Percentiles rank a stretch among this genome's conserved stretches.
phyloP scores from a whole-genome alignment of 2,113 vertebrate species.

The Cavia porcellus region DNA sequence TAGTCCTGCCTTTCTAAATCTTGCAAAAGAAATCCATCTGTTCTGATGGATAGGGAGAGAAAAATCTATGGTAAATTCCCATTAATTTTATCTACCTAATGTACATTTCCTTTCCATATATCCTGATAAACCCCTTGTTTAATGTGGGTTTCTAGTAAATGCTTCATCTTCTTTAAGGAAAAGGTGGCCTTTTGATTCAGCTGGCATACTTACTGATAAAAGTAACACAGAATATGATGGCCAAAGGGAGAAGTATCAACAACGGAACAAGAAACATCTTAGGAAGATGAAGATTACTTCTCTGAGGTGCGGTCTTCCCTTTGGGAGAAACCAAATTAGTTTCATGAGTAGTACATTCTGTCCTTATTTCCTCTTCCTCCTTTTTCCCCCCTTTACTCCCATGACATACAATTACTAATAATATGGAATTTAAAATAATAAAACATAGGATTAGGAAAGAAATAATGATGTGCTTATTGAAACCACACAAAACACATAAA shows the following conservation, averaged over 20 bases:
- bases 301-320: background rate
- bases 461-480: background rate
- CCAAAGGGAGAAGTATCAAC: conserved; percentile 55
- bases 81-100: background rate
- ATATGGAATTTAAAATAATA: conserved; percentile 1
- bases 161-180: background rate
- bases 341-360: conserved; percentile 22
- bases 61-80: background rate
- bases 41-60: background rate
- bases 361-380: background rate
- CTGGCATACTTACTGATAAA: conserved; percentile 76
- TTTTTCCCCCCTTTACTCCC: background rate
- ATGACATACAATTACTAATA: background rate
- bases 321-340: conserved; percentile 41
- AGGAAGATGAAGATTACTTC: background rate
- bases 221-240: conserved; percentile 40
- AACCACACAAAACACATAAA: conserved; percentile 6
- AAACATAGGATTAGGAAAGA: background rate
- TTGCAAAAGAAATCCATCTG: background rate
- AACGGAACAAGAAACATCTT: conserved; percentile 2
- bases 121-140: background rate
- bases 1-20: background rate
- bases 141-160: background rate
- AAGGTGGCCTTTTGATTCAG: background rate
- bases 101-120: background rate